phyloP scores from a whole-genome alignment of 2,888 invertebrate genomes.

The Zeuzera pyrina region DNA sequence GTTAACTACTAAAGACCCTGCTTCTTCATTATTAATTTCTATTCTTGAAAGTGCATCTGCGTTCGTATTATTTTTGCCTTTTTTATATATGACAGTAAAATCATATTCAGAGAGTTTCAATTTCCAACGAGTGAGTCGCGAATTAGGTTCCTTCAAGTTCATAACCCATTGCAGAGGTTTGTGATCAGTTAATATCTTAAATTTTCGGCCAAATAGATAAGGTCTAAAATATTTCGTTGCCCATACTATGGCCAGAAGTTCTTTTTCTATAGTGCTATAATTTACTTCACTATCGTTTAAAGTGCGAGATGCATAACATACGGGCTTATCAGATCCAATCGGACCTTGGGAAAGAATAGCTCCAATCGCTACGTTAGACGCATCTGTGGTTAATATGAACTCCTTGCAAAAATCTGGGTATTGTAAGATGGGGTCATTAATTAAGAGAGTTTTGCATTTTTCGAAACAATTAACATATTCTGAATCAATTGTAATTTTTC shows the following conservation, averaged over 20 bases:
- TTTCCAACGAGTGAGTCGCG: constrained; percentile 18
- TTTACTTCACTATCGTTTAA: not conserved
- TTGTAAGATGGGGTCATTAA: constrained; percentile 5
- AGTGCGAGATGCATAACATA: too few species aligned
- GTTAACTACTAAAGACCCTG: constrained; percentile 7
- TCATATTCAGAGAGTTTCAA: constrained; percentile 18
- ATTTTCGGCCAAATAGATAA: constrained; percentile 16
- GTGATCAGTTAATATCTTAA: constrained; percentile 15
- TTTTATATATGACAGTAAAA: too few species aligned
- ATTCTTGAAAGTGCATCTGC: constrained; percentile 16
- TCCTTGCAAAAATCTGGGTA: constrained; percentile 4
- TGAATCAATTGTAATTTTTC: too few species aligned
- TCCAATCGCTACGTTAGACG: too few species aligned
- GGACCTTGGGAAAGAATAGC: too few species aligned
- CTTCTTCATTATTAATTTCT: constrained; percentile 10
- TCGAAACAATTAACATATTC: constrained; percentile 7
- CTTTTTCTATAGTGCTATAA: constrained; percentile 11
- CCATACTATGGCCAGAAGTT: constrained; percentile 10
- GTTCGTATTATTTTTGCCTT: constrained; percentile 11
- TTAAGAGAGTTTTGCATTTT: constrained; percentile 4
- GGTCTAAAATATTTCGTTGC: constrained; percentile 10
- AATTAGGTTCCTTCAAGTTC: constrained; percentile 14
- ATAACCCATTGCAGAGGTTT: constrained; percentile 13
- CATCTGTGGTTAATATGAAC: too few species aligned
- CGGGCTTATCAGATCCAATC: too few species aligned